Evolutionary conservation across 2,113 vertebrate species (phyloP).

Genomic region (Furnarius figulus): DNA sequence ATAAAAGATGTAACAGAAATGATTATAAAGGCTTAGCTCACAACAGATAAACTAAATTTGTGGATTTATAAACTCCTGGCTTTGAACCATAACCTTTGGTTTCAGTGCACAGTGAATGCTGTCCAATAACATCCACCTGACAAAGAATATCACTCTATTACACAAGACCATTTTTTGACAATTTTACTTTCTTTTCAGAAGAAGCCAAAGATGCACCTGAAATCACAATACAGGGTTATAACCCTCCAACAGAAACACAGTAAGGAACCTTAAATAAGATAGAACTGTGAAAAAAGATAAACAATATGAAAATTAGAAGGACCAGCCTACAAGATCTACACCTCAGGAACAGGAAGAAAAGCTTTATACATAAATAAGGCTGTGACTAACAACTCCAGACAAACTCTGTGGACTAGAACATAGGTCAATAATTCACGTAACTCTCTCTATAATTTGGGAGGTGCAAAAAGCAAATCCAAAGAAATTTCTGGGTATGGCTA

Average conservation of each 20-base stretch:
- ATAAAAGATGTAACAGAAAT: neutral
- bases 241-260: neutral
- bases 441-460: neutral
- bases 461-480: neutral
- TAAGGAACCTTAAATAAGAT: neutral
- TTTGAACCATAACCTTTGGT: neutral
- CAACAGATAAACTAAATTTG: neutral
- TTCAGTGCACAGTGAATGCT: neutral
- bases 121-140: neutral
- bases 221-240: neutral
- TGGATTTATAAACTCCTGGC: neutral
- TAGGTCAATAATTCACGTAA: neutral
- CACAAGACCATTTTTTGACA: neutral
- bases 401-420: neutral
- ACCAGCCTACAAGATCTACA: neutral
- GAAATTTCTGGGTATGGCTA: neutral
- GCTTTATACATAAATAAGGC: neutral
- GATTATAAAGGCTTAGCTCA: neutral
- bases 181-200: neutral
- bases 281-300: neutral
- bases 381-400: neutral
- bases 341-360: accelerated
- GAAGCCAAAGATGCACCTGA: neutral
- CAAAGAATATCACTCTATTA: neutral
- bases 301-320: neutral